Evolutionary conservation across 2,797 vertebrate genomes (phyloP).

Genomic region (Ataeniobius toweri): DNA sequence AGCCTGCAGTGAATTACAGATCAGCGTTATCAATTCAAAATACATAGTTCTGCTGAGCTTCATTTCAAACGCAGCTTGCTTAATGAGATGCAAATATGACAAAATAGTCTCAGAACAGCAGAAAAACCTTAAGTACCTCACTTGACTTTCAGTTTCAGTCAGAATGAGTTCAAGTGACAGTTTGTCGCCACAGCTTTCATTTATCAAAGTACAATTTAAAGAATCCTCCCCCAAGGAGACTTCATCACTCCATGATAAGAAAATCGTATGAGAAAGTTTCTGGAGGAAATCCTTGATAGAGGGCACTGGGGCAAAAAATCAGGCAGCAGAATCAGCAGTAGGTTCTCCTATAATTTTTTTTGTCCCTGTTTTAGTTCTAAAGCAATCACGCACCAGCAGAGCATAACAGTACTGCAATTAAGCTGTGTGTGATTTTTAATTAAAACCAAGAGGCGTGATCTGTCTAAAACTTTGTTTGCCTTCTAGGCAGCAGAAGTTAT

Average conservation of each 20-base stretch:
- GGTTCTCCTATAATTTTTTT: conserved; percentile 52
- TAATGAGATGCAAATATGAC: conserved; percentile 64
- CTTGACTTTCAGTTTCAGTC: conserved; percentile 59
- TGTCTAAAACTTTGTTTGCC: conserved; percentile 80
- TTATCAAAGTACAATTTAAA: conserved; percentile 53
- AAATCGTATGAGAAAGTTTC: conserved; percentile 57
- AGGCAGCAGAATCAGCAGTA: conserved; percentile 57
- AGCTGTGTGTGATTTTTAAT: conserved; percentile 82
- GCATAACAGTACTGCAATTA: conserved; percentile 79
- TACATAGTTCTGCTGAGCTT: conserved; percentile 64
- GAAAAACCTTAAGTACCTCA: conserved; percentile 42
- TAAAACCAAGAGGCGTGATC: conserved; percentile 80
- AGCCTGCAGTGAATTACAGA: conserved; percentile 71
- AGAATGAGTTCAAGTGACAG: conserved; percentile 63
- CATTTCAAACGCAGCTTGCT: conserved; percentile 58
- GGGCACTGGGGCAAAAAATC: conserved; percentile 48
- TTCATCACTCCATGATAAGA: conserved; percentile 32
- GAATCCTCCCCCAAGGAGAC: conserved; percentile 36
- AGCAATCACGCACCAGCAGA: conserved; percentile 77
- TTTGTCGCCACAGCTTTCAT: conserved; percentile 45
- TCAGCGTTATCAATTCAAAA: conserved; percentile 72
- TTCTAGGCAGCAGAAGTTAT: conserved; percentile 77
- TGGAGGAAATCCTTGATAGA: conserved; percentile 50
- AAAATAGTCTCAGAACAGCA: conserved; percentile 52
- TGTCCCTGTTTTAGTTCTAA: conserved; percentile 55